These are phyloP conservation scores for Allophyes oxyacanthae DNA, from an alignment of 2,888 invertebrate species.

Conservation along the genomic window DNA sequence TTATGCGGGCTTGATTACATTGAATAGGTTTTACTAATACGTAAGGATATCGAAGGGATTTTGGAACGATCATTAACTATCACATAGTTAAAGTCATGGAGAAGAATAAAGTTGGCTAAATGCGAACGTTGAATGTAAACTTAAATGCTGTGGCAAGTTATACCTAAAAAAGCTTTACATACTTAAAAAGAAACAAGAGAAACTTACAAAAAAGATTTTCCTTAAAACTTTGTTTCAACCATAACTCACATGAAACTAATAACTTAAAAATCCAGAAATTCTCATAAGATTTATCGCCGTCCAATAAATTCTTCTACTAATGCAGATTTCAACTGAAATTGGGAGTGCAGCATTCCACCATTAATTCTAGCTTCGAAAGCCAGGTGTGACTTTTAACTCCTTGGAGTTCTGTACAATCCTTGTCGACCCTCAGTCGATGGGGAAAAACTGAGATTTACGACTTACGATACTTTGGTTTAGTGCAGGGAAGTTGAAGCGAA, in stretches of 20 bases:
- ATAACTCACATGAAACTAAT: slow-evolving; percentile 34
- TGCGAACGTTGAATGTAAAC: too few relatives aligned
- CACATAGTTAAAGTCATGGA: too few relatives aligned
- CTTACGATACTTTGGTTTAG: slow-evolving; percentile 55
- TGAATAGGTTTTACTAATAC: slow-evolving; percentile 44
- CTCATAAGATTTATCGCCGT: slow-evolving; percentile 35
- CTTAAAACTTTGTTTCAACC: neutral
- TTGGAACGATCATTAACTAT: too few relatives aligned
- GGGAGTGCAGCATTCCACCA: slow-evolving; percentile 54
- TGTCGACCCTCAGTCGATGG: slow-evolving; percentile 60
- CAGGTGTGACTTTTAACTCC: slow-evolving; percentile 71
- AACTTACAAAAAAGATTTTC: too few relatives aligned
- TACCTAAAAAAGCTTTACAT: too few relatives aligned
- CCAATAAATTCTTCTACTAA: slow-evolving; percentile 46
- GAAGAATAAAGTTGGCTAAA: too few relatives aligned
- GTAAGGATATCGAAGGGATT: neutral
- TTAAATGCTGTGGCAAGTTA: too few relatives aligned
- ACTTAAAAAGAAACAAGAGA: too few relatives aligned
- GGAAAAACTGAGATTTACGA: slow-evolving; percentile 83
- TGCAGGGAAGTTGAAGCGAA: slow-evolving; percentile 2
- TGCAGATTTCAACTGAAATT: slow-evolving; percentile 52
- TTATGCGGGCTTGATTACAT: slow-evolving; percentile 67
- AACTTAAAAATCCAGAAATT: slow-evolving; percentile 26
- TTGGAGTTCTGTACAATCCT: slow-evolving; percentile 70
- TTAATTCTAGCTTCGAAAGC: slow-evolving; percentile 57